phyloP scores from a whole-genome alignment of 2,888 invertebrate species.

The Crematogaster levior region DNA sequence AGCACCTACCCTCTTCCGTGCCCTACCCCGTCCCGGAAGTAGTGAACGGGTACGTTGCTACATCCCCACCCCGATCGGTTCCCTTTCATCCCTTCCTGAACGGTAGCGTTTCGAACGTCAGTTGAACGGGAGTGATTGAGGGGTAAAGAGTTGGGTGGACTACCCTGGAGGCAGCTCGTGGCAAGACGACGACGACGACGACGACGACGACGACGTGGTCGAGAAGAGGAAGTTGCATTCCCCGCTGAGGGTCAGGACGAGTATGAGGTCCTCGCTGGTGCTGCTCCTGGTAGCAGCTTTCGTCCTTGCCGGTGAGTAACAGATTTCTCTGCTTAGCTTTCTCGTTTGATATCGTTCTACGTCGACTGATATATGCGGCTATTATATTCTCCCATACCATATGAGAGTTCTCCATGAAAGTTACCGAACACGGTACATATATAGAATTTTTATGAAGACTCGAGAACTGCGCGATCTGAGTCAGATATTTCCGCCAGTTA shows the following conservation, averaged over 20 bases:
- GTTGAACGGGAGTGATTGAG: slow-evolving; percentile 48
- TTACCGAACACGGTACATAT: background rate
- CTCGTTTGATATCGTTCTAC: background rate
- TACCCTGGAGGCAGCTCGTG: slow-evolving; percentile 21
- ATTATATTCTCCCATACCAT: background rate
- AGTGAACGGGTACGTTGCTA: slow-evolving; percentile 13
- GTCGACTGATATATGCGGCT: background rate
- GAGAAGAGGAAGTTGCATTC: slow-evolving; percentile 9
- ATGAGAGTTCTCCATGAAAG: background rate
- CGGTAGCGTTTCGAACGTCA: slow-evolving; percentile 38
- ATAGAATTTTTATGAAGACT: slow-evolving; percentile 11
- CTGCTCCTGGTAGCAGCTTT: slow-evolving; percentile 80
- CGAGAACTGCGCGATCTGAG: slow-evolving; percentile 46
- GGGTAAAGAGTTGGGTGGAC: slow-evolving; percentile 22
- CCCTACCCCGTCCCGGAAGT: slow-evolving; percentile 44
- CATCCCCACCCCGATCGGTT: slow-evolving; percentile 17
- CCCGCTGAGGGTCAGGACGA: slow-evolving; percentile 61
- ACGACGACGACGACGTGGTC: slow-evolving; percentile 36
- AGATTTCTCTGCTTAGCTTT: slow-evolving; percentile 15
- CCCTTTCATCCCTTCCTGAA: slow-evolving; percentile 20
- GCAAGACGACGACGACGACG: slow-evolving; percentile 24
- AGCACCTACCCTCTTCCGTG: background rate
- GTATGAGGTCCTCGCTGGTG: slow-evolving; percentile 82
- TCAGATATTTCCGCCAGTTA: slow-evolving; percentile 44
- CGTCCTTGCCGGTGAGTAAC: slow-evolving; percentile 81